Base-by-base conservation (phyloP, 2,888 invertebrate species). In the Troides helena region DNA sequence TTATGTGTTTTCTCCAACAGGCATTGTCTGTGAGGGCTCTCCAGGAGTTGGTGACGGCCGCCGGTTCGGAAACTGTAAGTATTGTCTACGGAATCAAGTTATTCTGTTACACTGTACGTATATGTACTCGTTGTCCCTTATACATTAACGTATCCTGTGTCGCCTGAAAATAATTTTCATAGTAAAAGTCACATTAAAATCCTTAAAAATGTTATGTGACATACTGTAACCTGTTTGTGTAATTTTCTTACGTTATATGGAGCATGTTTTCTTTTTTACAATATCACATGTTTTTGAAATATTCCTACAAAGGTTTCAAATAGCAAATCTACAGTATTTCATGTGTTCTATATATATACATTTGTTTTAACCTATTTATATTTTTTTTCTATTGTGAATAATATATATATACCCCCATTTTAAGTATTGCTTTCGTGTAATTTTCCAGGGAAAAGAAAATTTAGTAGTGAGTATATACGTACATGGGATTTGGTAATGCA, bases 21-120 rank as follows among this genome's bases (percentile, higher is more conserved):
- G 99, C 99, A 39, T 93, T 99, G 75, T 99, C 99, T 75, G 99
- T 99, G 71, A 95, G 99, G 85, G 99, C 99, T 73, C 93, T 99
- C 70, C 99, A 99, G 92, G 99, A 99, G 90, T 95, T 99, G 90
- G 99, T 99, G 74, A 99, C 99, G 23, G 98, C 98, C 5, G 97
- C 98, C 39, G 97, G 97, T 72, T 97, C 96, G 64, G 98, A 98
- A 94, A 97, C 97, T 93, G 98, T 98, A 95, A 96, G 95, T 94
- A 80, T 75, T 72, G 68, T 8, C 65, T 71, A 46, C 46, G 14
- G 46, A 46, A 46, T 14, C 12, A 46, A 46, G 46, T 46, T 46
- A 46, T 46, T 14, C 46, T 14, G 46, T 46, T 46, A 46, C 46
- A 46, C 10, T 46, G 46, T 46, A 46, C 14, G 46, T 46, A 46